These are phyloP conservation scores for Dendronephthya gigantea DNA, from an alignment of 64 coral and sea anemone species.

Conservation along the genomic window DNA sequence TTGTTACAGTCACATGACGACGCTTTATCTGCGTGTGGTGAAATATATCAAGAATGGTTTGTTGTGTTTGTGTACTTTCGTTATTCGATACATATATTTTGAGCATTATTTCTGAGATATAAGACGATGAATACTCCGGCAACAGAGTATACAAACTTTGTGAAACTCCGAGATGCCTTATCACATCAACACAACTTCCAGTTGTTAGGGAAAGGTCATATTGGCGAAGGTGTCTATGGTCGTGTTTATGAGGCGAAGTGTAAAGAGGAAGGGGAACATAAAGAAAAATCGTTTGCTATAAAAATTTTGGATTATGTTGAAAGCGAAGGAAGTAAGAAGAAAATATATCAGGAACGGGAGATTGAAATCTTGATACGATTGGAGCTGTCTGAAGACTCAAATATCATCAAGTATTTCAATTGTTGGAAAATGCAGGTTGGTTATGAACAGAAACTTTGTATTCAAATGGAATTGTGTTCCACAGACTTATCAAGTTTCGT, in stretches of 20 bases:
- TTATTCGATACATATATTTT: too few relatives aligned
- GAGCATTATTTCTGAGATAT: too few relatives aligned
- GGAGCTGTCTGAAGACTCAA: neutral
- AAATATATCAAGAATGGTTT: too few relatives aligned
- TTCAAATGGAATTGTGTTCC: neutral
- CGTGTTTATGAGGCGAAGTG: neutral
- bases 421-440: neutral
- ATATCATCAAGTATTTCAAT: neutral
- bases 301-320: neutral
- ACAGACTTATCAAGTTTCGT: neutral
- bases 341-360: neutral
- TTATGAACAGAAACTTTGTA: neutral
- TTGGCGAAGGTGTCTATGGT: neutral
- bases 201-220: neutral
- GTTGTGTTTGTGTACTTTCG: too few relatives aligned
- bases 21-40: too few relatives aligned
- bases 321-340: neutral
- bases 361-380: neutral
- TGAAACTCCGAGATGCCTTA: neutral
- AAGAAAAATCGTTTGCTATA: neutral
- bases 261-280: neutral
- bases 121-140: too few relatives aligned
- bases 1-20: too few relatives aligned
- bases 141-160: neutral
- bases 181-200: neutral